Evolutionary conservation across 2,888 invertebrate genomes (phyloP), one percentile per base, ranked within the genome.

Genomic region (Xestia ashworthii): DNA sequence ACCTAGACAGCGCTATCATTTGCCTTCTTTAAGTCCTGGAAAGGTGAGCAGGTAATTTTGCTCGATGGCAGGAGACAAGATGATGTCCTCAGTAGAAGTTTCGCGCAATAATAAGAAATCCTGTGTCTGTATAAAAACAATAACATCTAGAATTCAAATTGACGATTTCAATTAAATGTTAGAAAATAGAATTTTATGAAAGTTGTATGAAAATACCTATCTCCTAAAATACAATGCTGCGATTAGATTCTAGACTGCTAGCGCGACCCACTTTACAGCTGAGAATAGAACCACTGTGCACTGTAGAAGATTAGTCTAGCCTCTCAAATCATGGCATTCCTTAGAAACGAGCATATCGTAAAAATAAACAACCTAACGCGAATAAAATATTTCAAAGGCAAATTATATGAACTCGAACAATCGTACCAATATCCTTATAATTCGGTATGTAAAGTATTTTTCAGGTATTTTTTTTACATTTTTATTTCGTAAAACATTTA

Each of bases 241-340:
- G n/a, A 84, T 80, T 74, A 74, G 74, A 55, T 70, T 74, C 69
- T n/a, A 70, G 62, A 66, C 69, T 55, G 66, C 55, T 70, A 62
- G 55, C 74, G 69, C 70, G 85, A 82, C 81, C 81, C 55, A 84
- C 69, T 82, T 84, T n/a, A 70, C 41, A 70, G 25, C 69, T 84
- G 66, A 62, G 81, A 82, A 82, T 82, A 84, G 81, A 80, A 84
- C 60, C 81, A 74, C 84, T 84, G 38, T 38, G 25, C 81, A 74
- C 84, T 84, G 38, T 38, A 38, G 69, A 50, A 84, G 48, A 81
- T 81, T 73, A 48, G 62, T 79, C 55, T 74, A 25, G 38, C 55
- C 55, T 81, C 62, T 74, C 66, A n/a, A 55, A 66, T 44, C 48
- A 66, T 55, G n/a, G 14, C 32, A 16, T 53, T 38, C 1, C 16